Conservation (phyloP, 2,888 invertebrate species). For the Ormyrus labotus region DNA sequence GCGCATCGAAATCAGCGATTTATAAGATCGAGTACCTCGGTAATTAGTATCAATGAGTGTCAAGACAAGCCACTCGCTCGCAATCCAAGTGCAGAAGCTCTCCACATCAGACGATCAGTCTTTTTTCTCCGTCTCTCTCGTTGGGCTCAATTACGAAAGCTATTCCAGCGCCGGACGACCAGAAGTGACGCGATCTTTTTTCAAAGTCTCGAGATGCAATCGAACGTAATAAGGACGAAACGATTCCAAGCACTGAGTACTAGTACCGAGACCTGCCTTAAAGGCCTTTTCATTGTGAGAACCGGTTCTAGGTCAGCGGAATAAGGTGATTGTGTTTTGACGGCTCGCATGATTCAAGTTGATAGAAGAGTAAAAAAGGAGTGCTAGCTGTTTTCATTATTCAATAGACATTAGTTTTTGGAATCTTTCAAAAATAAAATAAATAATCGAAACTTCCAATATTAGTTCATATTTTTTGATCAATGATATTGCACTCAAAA, state of each 20-base stretch:
- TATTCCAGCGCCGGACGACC: slow-evolving; percentile 8
- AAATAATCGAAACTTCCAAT: no score
- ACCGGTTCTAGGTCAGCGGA: slow-evolving; percentile 28
- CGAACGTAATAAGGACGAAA: slow-evolving; percentile 22
- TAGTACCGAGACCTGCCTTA: background rate
- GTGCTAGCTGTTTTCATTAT: no score
- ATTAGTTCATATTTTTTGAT: no score
- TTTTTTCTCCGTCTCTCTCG: slow-evolving; percentile 17
- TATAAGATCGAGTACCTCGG: background rate
- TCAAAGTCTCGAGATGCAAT: slow-evolving; percentile 11
- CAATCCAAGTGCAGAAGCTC: slow-evolving; percentile 8
- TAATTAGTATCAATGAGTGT: slow-evolving; percentile 21
- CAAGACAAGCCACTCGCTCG: slow-evolving; percentile 2
- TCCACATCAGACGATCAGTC: background rate
- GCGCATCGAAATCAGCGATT: no score
- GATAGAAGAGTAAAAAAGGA: slow-evolving; percentile 2
- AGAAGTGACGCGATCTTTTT: slow-evolving; percentile 13
- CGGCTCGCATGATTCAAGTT: slow-evolving; percentile 10
- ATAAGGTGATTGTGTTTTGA: slow-evolving; percentile 37
- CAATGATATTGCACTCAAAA: no score
- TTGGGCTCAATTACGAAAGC: slow-evolving; percentile 33
- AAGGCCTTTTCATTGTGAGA: background rate
- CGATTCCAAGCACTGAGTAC: background rate
- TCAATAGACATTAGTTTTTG: no score
- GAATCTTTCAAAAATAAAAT: no score